phyloP scores from a whole-genome alignment of 53 echinoderm and acorn worm species.

The Henricia sp. region DNA sequence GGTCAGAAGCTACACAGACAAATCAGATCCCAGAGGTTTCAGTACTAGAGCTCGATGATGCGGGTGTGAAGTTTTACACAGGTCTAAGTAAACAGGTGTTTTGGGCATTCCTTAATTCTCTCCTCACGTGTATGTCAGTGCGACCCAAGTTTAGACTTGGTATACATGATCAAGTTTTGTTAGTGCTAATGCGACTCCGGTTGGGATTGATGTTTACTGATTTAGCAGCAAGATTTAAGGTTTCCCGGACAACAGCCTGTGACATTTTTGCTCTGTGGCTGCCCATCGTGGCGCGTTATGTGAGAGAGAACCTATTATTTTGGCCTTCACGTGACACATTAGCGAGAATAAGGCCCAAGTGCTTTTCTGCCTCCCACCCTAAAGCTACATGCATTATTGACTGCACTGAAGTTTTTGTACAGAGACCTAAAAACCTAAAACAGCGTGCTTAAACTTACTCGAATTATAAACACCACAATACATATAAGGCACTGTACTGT shows the following conservation, averaged over 20 bases:
- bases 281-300: constrained; percentile 31
- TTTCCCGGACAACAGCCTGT: constrained; percentile 55
- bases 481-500: constrained; percentile 68
- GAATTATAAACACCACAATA: constrained; percentile 70
- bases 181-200: constrained; percentile 61
- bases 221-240: constrained; percentile 44
- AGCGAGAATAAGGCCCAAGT: constrained; percentile 37
- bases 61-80: constrained; percentile 36
- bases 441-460: constrained; percentile 46
- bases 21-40: background rate
- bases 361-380: constrained; percentile 12
- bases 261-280: constrained; percentile 56
- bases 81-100: constrained; percentile 42
- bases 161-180: constrained; percentile 53
- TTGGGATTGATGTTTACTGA: constrained; percentile 62
- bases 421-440: constrained; percentile 43
- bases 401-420: constrained; percentile 68
- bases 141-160: constrained; percentile 18
- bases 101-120: constrained; percentile 31
- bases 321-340: constrained; percentile 58
- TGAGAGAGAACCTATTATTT: constrained; percentile 41
- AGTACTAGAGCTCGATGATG: constrained; percentile 6
- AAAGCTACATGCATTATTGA: constrained; percentile 66
- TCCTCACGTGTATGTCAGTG: background rate
- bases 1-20: background rate